Base-by-base conservation (phyloP, 2,888 invertebrate species). In the Parnassius mnemosyne region DNA sequence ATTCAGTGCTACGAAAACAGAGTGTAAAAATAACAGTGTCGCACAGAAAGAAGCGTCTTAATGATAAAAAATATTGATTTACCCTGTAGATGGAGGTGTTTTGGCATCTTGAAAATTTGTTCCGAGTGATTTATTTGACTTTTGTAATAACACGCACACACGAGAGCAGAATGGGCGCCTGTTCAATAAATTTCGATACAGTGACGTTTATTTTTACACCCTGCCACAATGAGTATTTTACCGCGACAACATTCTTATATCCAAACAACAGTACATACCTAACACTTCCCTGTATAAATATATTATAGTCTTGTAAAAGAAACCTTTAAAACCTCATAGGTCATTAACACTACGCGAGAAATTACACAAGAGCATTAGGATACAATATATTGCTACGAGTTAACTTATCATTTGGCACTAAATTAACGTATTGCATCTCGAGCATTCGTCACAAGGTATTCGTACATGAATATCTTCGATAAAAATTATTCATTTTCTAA, bases 351-450 rank as follows among this genome's bases (percentile, higher is more conserved):
- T 90, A 90, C 87, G 83, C 86, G 87, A 89, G 85, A 87, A 84
- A 86, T 86, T 89, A 89, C 85, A 83, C 86, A 88, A 88, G 89
- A 87, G 87, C 86, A 84, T 89, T 88, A 89, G 87, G 86, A 85
- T 88, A 89, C 84, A 79, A 84, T 85, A 88, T 89, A 90, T 89
- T 84, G 90, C 90, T 91, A 91, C 89, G 80, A 90, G 90, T 89
- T 88, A 90, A 91, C 87, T 90, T 90, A 90, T 90, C 89, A 90
- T 91, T 91, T 91, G 91, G 91, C 91, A 91, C 91, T 90, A 91
- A 90, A 89, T 85, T 89, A 90, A 90, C 88, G 89, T 91, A 91
- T 90, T 89, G 89, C 90, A 89, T 89, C 84, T 86, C 88, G 88
- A 87, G 84, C 87, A 84, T 88, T 83, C 84, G 81, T 84, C 86